phyloP scores from a whole-genome alignment of 2,113 vertebrate species.

The Daphoenositta chrysoptera region DNA sequence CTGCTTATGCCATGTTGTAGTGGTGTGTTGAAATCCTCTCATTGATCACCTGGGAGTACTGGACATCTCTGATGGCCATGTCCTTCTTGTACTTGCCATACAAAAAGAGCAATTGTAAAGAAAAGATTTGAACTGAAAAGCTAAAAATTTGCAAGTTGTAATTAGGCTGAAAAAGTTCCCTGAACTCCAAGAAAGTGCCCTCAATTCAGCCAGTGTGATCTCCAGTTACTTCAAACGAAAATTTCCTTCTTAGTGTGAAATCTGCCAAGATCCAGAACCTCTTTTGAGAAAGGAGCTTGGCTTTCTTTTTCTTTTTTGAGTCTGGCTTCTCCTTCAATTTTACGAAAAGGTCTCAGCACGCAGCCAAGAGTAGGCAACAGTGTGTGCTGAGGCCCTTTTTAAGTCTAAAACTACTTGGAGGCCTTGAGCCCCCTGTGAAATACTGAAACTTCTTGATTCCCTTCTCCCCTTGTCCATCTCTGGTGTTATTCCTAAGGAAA shows the following conservation, averaged over 20 bases:
- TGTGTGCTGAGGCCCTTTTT: neutral
- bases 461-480: neutral
- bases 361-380: neutral
- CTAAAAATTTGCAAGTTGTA: neutral
- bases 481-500: neutral
- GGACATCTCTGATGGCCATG: neutral
- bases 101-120: neutral
- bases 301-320: neutral
- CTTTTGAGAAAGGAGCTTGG: neutral
- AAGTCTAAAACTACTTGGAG: neutral
- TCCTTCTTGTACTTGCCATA: neutral
- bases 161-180: neutral
- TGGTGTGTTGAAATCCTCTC: neutral
- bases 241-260: neutral
- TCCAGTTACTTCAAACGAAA: neutral
- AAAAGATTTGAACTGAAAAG: neutral
- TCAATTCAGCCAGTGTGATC: neutral
- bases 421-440: neutral
- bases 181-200: neutral
- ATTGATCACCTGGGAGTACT: neutral
- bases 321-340: neutral
- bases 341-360: neutral
- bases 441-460: neutral
- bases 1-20: neutral
- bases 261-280: neutral